Conservation (phyloP, 2,797 vertebrate genomes). For the Gambelia wislizenii region DNA sequence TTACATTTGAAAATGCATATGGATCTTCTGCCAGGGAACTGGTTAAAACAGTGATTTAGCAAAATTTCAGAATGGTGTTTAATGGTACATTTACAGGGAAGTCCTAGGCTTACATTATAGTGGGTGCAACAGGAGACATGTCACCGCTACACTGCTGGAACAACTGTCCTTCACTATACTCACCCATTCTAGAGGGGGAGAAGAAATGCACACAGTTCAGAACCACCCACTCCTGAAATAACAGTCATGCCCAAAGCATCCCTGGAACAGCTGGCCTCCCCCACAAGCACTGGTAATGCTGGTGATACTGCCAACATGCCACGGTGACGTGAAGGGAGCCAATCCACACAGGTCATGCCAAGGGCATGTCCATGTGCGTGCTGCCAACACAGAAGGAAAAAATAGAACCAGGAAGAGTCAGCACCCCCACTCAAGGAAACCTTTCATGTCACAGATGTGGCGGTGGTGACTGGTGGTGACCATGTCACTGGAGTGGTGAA, state of each 20-base stretch:
- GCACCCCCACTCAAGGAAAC: background rate
- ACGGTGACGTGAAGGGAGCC: background rate
- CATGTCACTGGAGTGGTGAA: no score
- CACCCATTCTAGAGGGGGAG: background rate
- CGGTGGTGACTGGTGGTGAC: background rate
- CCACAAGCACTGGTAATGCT: background rate
- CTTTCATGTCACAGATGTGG: no score
- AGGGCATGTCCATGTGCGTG: background rate
- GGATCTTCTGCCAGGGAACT: background rate
- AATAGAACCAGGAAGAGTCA: background rate
- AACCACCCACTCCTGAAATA: background rate
- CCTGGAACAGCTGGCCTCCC: background rate
- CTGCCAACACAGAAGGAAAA: background rate
- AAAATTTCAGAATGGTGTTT: background rate
- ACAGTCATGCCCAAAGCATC: no score
- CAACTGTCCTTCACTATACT: background rate
- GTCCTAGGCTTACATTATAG: background rate
- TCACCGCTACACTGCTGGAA: no score
- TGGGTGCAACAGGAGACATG: no score
- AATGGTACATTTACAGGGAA: background rate
- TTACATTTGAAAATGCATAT: background rate
- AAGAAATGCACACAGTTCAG: background rate
- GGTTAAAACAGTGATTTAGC: background rate
- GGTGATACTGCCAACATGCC: background rate
- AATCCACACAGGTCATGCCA: background rate